Conservation (phyloP, 2,888 invertebrate species). For the Athalia rosae region DNA sequence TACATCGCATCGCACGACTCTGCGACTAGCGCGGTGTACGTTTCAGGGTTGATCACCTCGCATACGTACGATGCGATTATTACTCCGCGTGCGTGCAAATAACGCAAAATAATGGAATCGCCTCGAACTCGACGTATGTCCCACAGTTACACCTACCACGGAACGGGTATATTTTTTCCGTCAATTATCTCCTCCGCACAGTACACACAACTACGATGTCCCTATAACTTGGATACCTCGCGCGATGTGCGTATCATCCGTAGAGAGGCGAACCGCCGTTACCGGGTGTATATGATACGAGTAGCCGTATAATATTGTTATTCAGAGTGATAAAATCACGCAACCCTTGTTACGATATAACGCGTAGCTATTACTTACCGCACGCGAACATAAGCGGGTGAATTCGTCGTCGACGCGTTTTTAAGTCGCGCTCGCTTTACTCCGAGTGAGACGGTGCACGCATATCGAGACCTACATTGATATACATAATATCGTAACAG, state of each 20-base stretch:
- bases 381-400: constrained; percentile 15
- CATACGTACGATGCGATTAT: neutral
- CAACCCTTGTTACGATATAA: neutral
- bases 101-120: too few relatives aligned
- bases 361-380: constrained; percentile 11
- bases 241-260: neutral
- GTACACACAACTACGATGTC: too few relatives aligned
- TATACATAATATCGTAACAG: neutral
- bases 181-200: too few relatives aligned
- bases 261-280: neutral
- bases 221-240: too few relatives aligned
- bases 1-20: neutral
- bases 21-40: too few relatives aligned
- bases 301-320: neutral
- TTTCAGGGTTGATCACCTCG: neutral
- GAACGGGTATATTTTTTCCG: too few relatives aligned
- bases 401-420: neutral
- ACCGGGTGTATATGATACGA: too few relatives aligned
- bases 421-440: neutral
- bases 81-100: neutral
- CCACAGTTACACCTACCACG: too few relatives aligned
- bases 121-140: too few relatives aligned
- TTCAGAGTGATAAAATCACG: constrained; percentile 28
- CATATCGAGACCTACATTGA: neutral
- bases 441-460: too few relatives aligned